Base-by-base conservation (phyloP, 92 coral and sea anemone species). In the Siderastrea radians region DNA sequence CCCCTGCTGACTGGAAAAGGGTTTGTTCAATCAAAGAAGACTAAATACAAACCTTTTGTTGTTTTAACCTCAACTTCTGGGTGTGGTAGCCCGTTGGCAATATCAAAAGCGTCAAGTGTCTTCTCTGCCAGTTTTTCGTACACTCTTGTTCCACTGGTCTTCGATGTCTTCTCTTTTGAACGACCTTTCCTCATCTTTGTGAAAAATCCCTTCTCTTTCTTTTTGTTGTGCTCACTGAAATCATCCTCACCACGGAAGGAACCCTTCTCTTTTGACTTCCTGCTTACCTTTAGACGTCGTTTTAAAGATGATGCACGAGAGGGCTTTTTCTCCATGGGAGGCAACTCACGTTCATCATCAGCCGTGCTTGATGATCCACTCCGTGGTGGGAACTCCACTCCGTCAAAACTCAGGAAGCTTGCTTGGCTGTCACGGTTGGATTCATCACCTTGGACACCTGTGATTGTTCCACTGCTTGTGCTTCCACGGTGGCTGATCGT, bases 41-140 rank as follows among this genome's bases (percentile, higher is more conserved):
- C 10, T 74, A 17, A 72, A 45, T 46, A 75, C 88, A 67, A 49
- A 98, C 99, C 99, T 98, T 96, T 98, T 1, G 99, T 94, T 7
- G 98, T 98, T 88, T 93, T 94, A 84, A 92, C 98, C 3, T 88
- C 92, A 2, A 88, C 90, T 62, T 94, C 95, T 14, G 84, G 89
- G 46, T 82, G 85, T 13, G 95, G 91, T 17, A 96, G 73, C 15
- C 91, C 89, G 16, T 77, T 89, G 72, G 90, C 45, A 66, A 85
- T 91, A 49, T 86, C 92, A 73, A 89, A 85, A 46, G 76, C 51
- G 15, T 90, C 95, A 63, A 95, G 75, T 44, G 86, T 66, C 14
- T 89, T 79, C 49, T 87, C 95, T 3, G 80, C 92, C 70, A 95
- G 91, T 82, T 70, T 79, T 76, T 69, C 86, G 73, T 87, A 90